Conservation (phyloP, 1,140 invertebrate species). For the Drosophila sechellia region DNA sequence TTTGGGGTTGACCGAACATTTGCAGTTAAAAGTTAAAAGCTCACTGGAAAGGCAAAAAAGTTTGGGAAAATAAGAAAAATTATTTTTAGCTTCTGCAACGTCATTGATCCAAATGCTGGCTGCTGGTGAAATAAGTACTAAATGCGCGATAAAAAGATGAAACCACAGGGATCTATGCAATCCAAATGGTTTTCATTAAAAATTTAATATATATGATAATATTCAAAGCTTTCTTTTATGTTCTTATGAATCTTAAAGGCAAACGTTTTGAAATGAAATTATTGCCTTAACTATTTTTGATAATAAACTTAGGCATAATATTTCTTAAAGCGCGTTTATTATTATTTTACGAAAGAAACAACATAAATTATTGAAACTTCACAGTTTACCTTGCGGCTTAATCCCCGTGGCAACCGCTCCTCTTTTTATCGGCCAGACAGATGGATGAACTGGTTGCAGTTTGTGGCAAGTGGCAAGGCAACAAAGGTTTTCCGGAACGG, state of each 20-base stretch:
- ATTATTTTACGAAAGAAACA: neutral
- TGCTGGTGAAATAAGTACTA: neutral
- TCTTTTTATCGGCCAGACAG: constrained; percentile 31
- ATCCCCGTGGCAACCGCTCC: neutral
- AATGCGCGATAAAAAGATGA: neutral
- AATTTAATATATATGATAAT: no score
- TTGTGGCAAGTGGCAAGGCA: constrained; percentile 68
- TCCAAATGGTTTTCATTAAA: no score
- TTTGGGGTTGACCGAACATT: constrained; percentile 56
- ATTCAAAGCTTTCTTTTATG: no score
- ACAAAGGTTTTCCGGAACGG: constrained; percentile 39
- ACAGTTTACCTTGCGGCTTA: neutral
- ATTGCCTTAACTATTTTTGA: no score
- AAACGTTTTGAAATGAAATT: no score
- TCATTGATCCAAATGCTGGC: constrained; percentile 50
- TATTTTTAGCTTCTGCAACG: constrained; percentile 39
- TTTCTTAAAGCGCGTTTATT: no score
- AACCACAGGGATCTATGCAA: neutral
- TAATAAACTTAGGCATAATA: no score
- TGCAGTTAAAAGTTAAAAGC: constrained; percentile 58
- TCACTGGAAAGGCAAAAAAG: constrained; percentile 30
- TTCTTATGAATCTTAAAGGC: no score
- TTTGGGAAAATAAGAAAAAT: constrained; percentile 23
- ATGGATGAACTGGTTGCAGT: constrained; percentile 30
- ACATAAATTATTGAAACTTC: neutral